Base-by-base conservation (phyloP, 2,797 vertebrate species). In the Apodemus agrarius region DNA sequence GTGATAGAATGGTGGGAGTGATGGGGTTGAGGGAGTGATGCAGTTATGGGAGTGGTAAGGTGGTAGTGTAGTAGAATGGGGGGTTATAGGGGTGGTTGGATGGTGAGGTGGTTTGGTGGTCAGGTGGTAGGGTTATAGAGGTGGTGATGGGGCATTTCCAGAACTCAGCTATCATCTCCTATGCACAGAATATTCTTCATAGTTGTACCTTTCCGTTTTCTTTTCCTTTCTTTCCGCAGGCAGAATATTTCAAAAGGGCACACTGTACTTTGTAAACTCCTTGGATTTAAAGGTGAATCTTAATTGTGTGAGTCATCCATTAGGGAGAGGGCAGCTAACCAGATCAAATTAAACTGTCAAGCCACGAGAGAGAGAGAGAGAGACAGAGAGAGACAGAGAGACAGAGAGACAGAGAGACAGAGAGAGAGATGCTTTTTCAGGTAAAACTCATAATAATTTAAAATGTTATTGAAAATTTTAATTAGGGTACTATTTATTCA, bases 231-330 rank as follows among this genome's bases (percentile, higher is more conserved):
- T 52, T 85, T 86, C 29, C 52, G 12, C 21, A 10, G 46, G 31
- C 31, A 3, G 43, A 37, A n/a, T 92, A 91, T 65, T 95, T 95
- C 63, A 75, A 61, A 83, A 93, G 84, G 7, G 0, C 34, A 90
- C 57, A 72, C 43, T 89, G 87, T 85, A 89, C 49, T 96, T 94
- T 95, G 65, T 34, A 93, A 94, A 92, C 24, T 90, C 24, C 75
- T 6, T 65, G 63, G 76, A 84, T 91, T 92, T 88, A 79, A 59
- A 90, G 93, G 16, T 24, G 52, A 86, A 52, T 84, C n/a, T 78
- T 94, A 90, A 94, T 92, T 89, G 52, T 57, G 16, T 86, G 82
- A 93, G 40, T 83, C 7, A 37, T 19, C 21, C 16, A 61, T 65
- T 49, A 19, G 4, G 13, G 31, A 37, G 21, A 79, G 40, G 49